Evolutionary conservation across 2,113 vertebrate species (phyloP).

Genomic region (Cygnus buccinator): DNA sequence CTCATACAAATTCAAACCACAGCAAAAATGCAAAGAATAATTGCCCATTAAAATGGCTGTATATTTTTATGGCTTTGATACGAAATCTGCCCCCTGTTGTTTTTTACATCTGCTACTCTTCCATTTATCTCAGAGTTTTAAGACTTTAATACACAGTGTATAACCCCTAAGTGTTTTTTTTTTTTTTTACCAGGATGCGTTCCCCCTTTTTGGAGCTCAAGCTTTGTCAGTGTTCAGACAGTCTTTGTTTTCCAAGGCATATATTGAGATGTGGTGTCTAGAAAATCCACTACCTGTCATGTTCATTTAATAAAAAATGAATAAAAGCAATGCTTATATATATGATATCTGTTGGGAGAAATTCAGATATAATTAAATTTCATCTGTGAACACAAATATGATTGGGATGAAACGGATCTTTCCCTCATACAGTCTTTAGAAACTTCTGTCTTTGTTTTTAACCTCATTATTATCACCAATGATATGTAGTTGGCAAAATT

Average conservation of each 20-base stretch:
- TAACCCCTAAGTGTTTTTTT: conserved; percentile 76
- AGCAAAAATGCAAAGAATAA: conserved; percentile 83
- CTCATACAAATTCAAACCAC: conserved; percentile 74
- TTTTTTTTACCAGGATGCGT: conserved; percentile 55
- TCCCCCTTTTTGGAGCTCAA: conserved; percentile 42
- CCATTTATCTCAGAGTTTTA: conserved; percentile 75
- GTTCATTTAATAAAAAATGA: not conserved
- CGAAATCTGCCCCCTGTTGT: conserved; percentile 81
- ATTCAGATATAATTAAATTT: conserved; percentile 7
- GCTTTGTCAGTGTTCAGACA: conserved; percentile 16
- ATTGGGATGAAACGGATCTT: not conserved
- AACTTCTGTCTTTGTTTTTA: not conserved
- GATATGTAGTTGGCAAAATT: not conserved
- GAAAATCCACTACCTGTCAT: not conserved
- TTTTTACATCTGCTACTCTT: conserved; percentile 81
- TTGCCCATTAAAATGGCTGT: conserved; percentile 83
- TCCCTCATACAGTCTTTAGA: not conserved
- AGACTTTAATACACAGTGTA: conserved; percentile 73
- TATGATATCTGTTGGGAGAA: conserved; percentile 1
- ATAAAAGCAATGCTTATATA: not conserved
- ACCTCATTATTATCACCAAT: not conserved
- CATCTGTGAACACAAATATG: not conserved
- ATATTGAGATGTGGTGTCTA: not conserved
- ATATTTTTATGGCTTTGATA: conserved; percentile 83
- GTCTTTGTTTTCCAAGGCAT: conserved; percentile 55